Evolutionary conservation across 2,797 vertebrate species (phyloP).

Genomic region (Gallinago solitaria): DNA sequence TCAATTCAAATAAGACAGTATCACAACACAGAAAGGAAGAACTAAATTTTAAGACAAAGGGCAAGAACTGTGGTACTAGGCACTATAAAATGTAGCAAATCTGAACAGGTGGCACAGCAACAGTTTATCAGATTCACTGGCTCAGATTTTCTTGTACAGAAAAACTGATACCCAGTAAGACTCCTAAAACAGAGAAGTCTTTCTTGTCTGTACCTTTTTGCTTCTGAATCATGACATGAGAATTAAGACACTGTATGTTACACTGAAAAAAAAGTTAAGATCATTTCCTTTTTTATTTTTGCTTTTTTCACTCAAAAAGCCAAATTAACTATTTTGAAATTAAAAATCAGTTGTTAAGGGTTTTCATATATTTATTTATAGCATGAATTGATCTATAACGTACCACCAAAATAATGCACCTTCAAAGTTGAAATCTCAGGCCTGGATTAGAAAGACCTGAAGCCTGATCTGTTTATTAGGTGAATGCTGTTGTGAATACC

Average conservation of each 20-base stretch:
- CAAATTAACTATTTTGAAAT: background rate
- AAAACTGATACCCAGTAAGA: background rate
- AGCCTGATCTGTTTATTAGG: background rate
- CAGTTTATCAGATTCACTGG: background rate
- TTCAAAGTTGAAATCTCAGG: background rate
- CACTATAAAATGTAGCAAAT: background rate
- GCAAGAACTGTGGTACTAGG: background rate
- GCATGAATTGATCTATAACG: background rate
- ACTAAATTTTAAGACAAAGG: background rate
- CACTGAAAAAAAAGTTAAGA: background rate
- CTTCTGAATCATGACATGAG: background rate
- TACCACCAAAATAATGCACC: background rate
- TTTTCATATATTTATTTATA: background rate
- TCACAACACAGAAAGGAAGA: background rate
- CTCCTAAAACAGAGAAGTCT: background rate
- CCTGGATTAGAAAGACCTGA: background rate
- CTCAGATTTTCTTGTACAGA: background rate
- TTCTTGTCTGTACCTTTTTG: background rate
- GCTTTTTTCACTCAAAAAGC: background rate
- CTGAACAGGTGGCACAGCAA: background rate
- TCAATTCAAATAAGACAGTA: background rate
- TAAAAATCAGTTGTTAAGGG: background rate
- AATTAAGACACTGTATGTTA: background rate
- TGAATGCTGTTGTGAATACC: background rate
- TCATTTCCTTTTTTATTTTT: background rate